Conservation (phyloP, 2,797 vertebrate species). For the Enteromius afrohamiltoni region DNA sequence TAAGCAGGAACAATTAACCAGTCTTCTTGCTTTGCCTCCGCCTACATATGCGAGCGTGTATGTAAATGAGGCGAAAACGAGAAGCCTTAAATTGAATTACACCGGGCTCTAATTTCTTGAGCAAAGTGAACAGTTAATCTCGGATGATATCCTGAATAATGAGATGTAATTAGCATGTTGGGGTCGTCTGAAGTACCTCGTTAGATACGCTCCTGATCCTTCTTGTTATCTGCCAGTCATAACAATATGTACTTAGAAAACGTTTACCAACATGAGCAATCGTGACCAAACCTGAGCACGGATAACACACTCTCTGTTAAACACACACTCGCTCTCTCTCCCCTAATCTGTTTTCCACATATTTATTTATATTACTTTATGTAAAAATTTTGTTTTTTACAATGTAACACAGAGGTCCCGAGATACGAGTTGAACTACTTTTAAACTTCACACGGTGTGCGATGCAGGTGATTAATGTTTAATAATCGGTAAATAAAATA, state of each 20-base stretch:
- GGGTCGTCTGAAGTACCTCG: slow-evolving; percentile 54
- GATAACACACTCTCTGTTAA: background rate
- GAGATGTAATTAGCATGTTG: slow-evolving; percentile 59
- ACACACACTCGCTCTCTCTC: background rate
- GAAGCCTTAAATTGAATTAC: slow-evolving; percentile 58
- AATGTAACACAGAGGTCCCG: background rate
- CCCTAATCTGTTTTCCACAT: background rate
- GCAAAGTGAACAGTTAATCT: slow-evolving; percentile 60
- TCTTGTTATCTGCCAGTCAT: slow-evolving; percentile 48
- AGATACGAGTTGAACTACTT: background rate
- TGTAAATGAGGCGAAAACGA: slow-evolving; percentile 39
- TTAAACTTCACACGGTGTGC: background rate
- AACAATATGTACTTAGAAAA: slow-evolving; percentile 41
- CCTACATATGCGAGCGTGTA: slow-evolving; percentile 47
- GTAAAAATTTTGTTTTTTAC: background rate
- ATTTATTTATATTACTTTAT: background rate
- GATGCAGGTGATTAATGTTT: background rate
- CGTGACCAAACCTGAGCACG: background rate
- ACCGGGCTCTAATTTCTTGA: slow-evolving; percentile 59
- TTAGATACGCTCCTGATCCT: slow-evolving; percentile 50
- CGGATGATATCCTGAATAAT: slow-evolving; percentile 55
- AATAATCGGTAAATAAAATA: background rate
- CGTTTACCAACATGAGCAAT: slow-evolving; percentile 31
- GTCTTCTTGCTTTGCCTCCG: slow-evolving; percentile 49
- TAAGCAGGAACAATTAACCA: slow-evolving; percentile 58